Evolutionary conservation across 1,140 invertebrate genomes (phyloP).

Genomic region (Drosophila eugracilis): DNA sequence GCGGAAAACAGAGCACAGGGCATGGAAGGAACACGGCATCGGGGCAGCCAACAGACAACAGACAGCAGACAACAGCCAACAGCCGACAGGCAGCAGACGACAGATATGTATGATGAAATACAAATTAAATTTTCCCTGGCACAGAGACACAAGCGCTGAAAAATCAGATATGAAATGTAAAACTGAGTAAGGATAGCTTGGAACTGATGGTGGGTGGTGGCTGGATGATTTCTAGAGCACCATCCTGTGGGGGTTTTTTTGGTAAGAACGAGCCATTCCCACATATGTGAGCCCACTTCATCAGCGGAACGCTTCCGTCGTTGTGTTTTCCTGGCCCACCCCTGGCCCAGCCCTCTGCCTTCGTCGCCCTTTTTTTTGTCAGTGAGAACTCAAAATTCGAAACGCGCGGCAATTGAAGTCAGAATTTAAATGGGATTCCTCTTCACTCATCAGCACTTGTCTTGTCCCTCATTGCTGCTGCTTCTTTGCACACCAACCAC

Average conservation of each 20-base stretch:
- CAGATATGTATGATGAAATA: slow-evolving; percentile 77
- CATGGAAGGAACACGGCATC: background rate
- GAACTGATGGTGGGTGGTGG: background rate
- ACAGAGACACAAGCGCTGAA: slow-evolving; percentile 48
- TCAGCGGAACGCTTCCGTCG: slow-evolving; percentile 19
- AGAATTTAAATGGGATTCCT: slow-evolving; percentile 62
- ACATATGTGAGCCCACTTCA: slow-evolving; percentile 18
- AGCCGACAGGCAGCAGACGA: slow-evolving; percentile 44
- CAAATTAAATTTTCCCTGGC: slow-evolving; percentile 78
- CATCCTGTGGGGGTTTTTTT: background rate
- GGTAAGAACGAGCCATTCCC: no score
- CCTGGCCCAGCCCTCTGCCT: background rate
- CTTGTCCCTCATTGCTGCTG: no score
- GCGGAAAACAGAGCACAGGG: background rate
- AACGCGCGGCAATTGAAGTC: slow-evolving; percentile 63
- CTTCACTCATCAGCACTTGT: slow-evolving; percentile 49
- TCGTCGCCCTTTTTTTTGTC: no score
- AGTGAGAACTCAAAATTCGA: slow-evolving; percentile 41
- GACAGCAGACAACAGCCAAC: slow-evolving; percentile 3
- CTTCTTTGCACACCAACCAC: no score
- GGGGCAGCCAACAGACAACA: background rate
- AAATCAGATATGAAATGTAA: slow-evolving; percentile 82
- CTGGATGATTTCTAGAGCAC: background rate
- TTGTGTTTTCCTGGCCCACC: slow-evolving; percentile 6
- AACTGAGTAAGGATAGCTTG: slow-evolving; percentile 41